A percentile compares a stretch with the other conserved stretches of the same genome.
Evolutionary conservation across 1,140 invertebrate genomes (phyloP).

Genomic region (Leptopilina clavipes): DNA sequence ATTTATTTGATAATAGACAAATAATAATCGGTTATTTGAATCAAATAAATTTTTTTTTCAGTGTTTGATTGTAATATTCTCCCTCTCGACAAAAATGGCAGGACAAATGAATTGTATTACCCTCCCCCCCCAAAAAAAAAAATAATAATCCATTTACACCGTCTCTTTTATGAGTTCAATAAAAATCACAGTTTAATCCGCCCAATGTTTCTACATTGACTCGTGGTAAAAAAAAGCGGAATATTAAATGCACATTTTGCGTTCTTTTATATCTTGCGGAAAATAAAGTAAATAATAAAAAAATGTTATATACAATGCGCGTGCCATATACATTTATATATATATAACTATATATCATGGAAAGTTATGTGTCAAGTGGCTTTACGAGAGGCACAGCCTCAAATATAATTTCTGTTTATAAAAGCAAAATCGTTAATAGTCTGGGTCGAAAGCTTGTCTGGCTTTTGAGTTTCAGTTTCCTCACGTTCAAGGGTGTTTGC

Average conservation of each 20-base stretch:
- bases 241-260: conserved; percentile 1
- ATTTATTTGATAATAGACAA: too few species aligned
- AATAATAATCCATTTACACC: background rate
- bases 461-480: conserved; percentile 56
- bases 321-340: background rate
- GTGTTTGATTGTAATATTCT: too few species aligned
- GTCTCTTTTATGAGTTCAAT: conserved; percentile 21
- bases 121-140: too few species aligned
- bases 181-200: conserved; percentile 13
- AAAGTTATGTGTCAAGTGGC: conserved; percentile 36
- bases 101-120: background rate
- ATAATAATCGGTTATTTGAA: too few species aligned
- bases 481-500: conserved; percentile 61
- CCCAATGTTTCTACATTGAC: conserved; percentile 24
- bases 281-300: conserved; percentile 17
- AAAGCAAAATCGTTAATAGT: conserved; percentile 53
- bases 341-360: background rate
- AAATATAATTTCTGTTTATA: conserved; percentile 53
- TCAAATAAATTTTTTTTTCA: too few species aligned
- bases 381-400: conserved; percentile 42
- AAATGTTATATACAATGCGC: background rate
- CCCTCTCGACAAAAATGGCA: too few species aligned
- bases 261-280: background rate
- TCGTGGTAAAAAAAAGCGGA: background rate
- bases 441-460: conserved; percentile 54